These are phyloP conservation scores for Triops longicaudatus DNA, from an alignment of 1,140 invertebrate species.

Conservation along the genomic window DNA sequence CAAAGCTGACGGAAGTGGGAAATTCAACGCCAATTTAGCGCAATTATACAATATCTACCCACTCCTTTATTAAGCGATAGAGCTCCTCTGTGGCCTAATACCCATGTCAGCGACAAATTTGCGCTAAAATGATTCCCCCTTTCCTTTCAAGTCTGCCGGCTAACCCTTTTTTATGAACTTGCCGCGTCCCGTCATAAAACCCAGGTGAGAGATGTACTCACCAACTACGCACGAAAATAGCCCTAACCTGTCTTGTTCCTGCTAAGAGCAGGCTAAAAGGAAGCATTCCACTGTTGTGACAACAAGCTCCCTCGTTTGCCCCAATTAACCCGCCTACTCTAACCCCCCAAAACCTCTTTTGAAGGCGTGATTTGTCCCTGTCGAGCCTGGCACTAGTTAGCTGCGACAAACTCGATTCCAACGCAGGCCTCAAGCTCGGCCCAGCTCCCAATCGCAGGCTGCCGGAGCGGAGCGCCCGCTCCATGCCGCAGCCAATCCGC, in stretches of 20 bases:
- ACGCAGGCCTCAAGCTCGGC: no score
- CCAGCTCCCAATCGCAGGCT: no score
- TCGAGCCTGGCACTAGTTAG: neutral
- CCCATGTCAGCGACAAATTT: neutral
- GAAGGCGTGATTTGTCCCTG: neutral
- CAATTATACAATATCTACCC: no score
- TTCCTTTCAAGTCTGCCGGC: conserved; percentile 1
- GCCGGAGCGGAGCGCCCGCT: no score
- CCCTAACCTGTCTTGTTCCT: no score
- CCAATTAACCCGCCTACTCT: conserved; percentile 5
- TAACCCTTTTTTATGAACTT: neutral
- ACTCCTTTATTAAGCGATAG: no score
- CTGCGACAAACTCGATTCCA: no score
- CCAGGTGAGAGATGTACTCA: neutral
- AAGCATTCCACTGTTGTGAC: neutral
- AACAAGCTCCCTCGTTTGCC: conserved; percentile 10
- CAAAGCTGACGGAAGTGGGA: no score
- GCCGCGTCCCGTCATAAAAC: neutral
- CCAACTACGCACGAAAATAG: no score
- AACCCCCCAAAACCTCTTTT: neutral
- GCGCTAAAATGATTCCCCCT: neutral
- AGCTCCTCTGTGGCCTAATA: neutral
- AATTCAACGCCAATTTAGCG: no score
- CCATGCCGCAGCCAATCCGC: no score
- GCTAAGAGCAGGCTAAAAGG: no score